Conservation (phyloP, 1,140 invertebrate species). For the Ostrea edulis region DNA sequence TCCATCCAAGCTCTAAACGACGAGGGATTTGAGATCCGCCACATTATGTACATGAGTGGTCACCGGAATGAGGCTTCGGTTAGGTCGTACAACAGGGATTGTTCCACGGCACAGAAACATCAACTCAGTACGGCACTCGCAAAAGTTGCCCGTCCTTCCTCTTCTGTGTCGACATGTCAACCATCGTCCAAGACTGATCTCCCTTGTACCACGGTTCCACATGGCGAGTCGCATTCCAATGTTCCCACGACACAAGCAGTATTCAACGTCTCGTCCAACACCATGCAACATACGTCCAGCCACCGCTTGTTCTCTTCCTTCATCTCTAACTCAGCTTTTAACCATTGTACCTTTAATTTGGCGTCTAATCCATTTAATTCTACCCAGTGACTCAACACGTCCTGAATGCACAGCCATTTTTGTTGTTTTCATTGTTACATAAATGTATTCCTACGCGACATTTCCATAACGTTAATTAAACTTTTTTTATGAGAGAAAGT, state of each 20-base stretch:
- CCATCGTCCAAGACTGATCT: background rate
- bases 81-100: background rate
- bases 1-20: slow-evolving; percentile 45
- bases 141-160: background rate
- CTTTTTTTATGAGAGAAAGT: too few relatives aligned
- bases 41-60: too few relatives aligned
- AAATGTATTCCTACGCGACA: background rate
- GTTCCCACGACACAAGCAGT: background rate
- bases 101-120: background rate
- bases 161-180: too few relatives aligned
- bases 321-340: background rate
- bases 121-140: background rate
- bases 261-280: background rate
- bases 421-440: background rate
- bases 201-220: background rate
- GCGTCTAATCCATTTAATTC: too few relatives aligned
- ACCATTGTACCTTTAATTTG: too few relatives aligned
- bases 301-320: background rate
- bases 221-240: too few relatives aligned
- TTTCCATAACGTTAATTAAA: background rate
- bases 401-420: background rate
- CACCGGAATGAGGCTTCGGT: slow-evolving; percentile 48
- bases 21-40: slow-evolving; percentile 43
- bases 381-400: background rate
- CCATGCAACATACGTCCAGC: background rate